Evolutionary conservation across 2,888 invertebrate species (phyloP), one percentile per base, ranked within the genome.

Genomic region (Microplitis deprimator): DNA sequence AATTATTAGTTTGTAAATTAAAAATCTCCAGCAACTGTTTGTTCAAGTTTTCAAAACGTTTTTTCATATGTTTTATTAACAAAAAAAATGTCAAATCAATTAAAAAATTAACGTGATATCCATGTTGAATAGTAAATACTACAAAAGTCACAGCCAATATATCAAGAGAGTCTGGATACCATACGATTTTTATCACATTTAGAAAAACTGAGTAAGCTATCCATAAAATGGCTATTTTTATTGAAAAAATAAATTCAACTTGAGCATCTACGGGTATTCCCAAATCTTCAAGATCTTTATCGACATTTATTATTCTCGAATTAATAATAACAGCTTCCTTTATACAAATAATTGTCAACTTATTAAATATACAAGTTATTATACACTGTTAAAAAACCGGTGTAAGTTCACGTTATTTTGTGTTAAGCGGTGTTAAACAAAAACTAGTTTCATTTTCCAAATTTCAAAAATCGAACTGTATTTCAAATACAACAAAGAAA

Each of bases 281-380:
- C 4, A 84, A 29, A 60, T 77, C 61, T 16, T 64, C 38, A 5
- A 84, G 75, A 1, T 72, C 79, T 6, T 79, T 71, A 8, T 79
- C 79, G 59, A 76, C 38, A 13, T 62, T 73, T 17, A 1, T 38
- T n/a, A 78, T 65, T 17, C 76, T 60, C 7, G 60, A 4, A 13
- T 74, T 50, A 0, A 74, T 6, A 8, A 59, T 20, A 1, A 3
- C 10, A 5, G n/a, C 39, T 77, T n/a, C 68, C 79, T 78, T 68
- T 3, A 59, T 2, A 20, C 1, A 59, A 10, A 17, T 10, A 59
- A 70, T 6, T 20, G 61, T 5, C n/a, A 75, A 60, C 20, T 20
- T 2, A 20, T 20, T 20, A 20, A 20, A 20, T 2, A 20, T 20
- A 20, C 20, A 20, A 20, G 20, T 20, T 20, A 2, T 1, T 20